A percentile compares a stretch with the other conserved stretches of the same genome.
phyloP scores from a whole-genome alignment of 2,113 vertebrate species.

The Bettongia penicillata region DNA sequence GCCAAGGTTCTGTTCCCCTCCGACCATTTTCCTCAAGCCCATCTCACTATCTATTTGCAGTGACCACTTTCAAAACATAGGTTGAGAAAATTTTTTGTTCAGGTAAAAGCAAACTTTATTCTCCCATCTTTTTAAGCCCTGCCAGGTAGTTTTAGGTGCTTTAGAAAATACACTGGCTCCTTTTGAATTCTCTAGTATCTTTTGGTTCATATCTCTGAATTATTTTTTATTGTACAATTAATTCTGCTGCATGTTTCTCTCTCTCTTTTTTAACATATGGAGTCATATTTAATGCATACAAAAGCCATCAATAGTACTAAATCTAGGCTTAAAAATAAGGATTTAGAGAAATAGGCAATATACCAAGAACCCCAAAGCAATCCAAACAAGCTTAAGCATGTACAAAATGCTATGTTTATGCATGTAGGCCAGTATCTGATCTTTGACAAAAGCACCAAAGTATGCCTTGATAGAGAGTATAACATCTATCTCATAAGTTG shows the following conservation, averaged over 20 bases:
- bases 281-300: constrained; percentile 65
- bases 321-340: constrained; percentile 34
- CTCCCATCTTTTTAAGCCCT: neutral
- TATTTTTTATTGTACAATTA: neutral
- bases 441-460: neutral
- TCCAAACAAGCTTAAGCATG: neutral
- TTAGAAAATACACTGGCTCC: neutral
- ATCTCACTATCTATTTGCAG: neutral
- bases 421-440: neutral
- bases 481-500: neutral
- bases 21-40: neutral
- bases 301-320: constrained; percentile 39
- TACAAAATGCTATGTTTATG: neutral
- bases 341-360: neutral
- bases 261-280: constrained; percentile 45
- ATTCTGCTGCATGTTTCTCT: neutral
- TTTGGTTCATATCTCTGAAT: neutral
- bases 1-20: neutral
- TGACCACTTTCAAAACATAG: neutral
- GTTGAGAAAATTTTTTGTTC: neutral
- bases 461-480: neutral
- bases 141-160: neutral
- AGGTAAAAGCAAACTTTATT: neutral
- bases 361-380: constrained; percentile 9
- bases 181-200: neutral